Evolutionary conservation across 2,113 vertebrate genomes (phyloP).

Genomic region (Arizona elegans): DNA sequence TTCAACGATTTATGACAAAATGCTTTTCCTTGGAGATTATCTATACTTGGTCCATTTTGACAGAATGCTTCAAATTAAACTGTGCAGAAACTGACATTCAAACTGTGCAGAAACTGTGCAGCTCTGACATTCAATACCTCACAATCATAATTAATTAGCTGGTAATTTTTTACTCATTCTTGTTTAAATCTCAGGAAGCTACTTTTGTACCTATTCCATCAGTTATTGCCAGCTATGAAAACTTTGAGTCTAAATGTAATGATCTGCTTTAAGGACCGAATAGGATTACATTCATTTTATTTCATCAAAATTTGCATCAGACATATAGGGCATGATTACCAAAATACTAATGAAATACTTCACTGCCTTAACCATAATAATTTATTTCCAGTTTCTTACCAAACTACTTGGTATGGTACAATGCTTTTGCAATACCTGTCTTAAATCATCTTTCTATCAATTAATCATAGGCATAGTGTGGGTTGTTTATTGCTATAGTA

Average conservation of each 20-base stretch:
- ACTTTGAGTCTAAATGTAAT: neutral
- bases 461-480: neutral
- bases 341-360: constrained; percentile 6
- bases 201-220: neutral
- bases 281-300: neutral
- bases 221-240: neutral
- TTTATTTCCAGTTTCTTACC: neutral
- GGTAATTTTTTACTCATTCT: constrained; percentile 1
- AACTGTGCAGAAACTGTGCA: no score
- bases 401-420: neutral
- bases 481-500: neutral
- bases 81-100: neutral
- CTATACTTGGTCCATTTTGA: neutral
- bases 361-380: neutral
- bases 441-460: neutral
- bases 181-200: neutral
- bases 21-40: neutral
- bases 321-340: neutral
- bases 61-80: neutral
- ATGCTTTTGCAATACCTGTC: neutral
- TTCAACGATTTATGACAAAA: neutral
- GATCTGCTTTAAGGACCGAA: neutral
- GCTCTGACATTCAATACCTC: neutral
- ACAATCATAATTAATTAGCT: constrained; percentile 18
- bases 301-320: neutral